Conservation (phyloP, 2,888 invertebrate genomes). For the Diploptera punctata region DNA sequence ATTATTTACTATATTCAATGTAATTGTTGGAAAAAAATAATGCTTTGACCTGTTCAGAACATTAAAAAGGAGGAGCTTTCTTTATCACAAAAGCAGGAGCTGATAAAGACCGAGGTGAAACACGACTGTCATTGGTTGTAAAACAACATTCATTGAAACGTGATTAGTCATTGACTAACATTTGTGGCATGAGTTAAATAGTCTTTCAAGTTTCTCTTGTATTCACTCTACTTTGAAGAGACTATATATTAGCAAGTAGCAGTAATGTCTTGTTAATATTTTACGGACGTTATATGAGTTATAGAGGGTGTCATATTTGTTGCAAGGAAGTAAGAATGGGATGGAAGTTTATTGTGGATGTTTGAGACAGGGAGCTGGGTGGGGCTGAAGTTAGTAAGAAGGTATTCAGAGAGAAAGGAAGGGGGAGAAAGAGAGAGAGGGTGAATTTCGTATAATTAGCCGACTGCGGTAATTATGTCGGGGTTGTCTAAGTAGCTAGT, state of each 20-base stretch:
- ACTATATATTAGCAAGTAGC: neutral
- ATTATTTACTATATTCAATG: too few relatives aligned
- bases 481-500: conserved; percentile 14
- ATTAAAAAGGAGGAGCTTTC: too few relatives aligned
- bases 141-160: too few relatives aligned
- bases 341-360: neutral
- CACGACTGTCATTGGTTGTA: too few relatives aligned
- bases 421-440: neutral
- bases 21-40: too few relatives aligned
- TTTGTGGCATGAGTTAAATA: too few relatives aligned
- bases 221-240: neutral
- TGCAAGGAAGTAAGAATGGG: conserved; percentile 4
- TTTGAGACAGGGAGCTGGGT: neutral
- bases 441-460: conserved; percentile 14
- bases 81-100: too few relatives aligned
- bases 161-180: too few relatives aligned
- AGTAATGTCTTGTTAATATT: conserved; percentile 16
- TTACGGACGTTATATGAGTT: neutral
- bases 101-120: too few relatives aligned
- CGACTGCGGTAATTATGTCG: conserved; percentile 18
- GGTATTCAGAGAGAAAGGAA: neutral
- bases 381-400: neutral
- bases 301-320: conserved; percentile 10
- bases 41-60: too few relatives aligned
- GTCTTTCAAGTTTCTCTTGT: too few relatives aligned